Conservation (phyloP, 2,797 vertebrate species). For the Paramormyrops hopkinsi region DNA sequence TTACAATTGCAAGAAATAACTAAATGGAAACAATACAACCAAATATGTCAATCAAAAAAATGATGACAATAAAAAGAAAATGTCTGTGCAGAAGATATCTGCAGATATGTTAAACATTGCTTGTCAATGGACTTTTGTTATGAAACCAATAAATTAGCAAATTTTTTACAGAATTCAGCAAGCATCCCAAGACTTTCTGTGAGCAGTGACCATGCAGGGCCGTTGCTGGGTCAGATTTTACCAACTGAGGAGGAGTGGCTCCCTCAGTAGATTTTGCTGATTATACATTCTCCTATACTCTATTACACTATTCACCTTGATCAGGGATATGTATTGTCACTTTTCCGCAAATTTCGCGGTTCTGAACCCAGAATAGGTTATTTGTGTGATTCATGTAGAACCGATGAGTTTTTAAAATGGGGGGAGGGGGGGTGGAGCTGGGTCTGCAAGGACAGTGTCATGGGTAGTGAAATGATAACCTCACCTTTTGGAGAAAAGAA, state of each 20-base stretch:
- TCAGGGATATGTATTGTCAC: not conserved
- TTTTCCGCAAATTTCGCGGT: not conserved
- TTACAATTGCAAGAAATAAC: not conserved
- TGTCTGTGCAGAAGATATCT: too few species aligned
- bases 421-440: not conserved
- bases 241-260: not conserved
- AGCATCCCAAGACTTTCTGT: not conserved
- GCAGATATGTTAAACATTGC: not conserved
- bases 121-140: not conserved
- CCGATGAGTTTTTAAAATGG: not conserved
- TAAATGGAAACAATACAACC: not conserved
- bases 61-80: not conserved
- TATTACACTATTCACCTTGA: not conserved
- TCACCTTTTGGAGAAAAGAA: not conserved
- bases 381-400: not conserved
- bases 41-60: not conserved
- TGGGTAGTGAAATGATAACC: not conserved
- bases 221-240: not conserved
- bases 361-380: not conserved
- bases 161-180: not conserved
- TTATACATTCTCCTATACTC: not conserved
- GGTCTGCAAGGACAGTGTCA: not conserved
- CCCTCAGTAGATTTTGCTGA: not conserved
- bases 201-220: not conserved
- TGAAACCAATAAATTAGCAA: not conserved